Evolutionary conservation across 2,113 vertebrate genomes (phyloP).

Genomic region (Bungarus multicinctus): DNA sequence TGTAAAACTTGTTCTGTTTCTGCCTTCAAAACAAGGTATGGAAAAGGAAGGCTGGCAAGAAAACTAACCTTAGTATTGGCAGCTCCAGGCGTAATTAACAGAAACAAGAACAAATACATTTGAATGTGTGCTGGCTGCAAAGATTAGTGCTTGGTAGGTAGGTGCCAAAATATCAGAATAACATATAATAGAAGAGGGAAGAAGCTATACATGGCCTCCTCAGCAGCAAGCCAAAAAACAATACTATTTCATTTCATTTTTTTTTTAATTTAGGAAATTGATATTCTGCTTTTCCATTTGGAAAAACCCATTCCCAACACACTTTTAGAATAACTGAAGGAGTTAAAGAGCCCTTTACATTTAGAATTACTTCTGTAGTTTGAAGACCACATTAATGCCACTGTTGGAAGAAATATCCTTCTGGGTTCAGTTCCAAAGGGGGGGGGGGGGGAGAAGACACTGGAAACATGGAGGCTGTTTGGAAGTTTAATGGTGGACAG

Average conservation of each 20-base stretch:
- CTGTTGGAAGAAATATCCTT: too few relatives aligned
- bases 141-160: neutral
- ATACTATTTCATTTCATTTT: neutral
- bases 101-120: neutral
- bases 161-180: neutral
- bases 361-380: neutral
- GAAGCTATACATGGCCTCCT: neutral
- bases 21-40: neutral
- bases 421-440: too few relatives aligned
- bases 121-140: neutral
- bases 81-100: neutral
- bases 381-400: neutral
- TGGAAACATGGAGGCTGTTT: too few relatives aligned
- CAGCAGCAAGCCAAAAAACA: neutral
- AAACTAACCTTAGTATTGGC: neutral
- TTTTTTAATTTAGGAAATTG: neutral
- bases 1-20: neutral
- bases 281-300: neutral
- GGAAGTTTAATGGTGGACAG: too few relatives aligned
- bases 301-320: neutral
- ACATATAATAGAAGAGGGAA: neutral
- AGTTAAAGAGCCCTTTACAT: neutral
- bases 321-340: neutral
- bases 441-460: too few relatives aligned
- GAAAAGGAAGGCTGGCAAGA: slow-evolving; percentile 14